Conservation (phyloP, 2,113 vertebrate species). For the Uria lomvia region DNA sequence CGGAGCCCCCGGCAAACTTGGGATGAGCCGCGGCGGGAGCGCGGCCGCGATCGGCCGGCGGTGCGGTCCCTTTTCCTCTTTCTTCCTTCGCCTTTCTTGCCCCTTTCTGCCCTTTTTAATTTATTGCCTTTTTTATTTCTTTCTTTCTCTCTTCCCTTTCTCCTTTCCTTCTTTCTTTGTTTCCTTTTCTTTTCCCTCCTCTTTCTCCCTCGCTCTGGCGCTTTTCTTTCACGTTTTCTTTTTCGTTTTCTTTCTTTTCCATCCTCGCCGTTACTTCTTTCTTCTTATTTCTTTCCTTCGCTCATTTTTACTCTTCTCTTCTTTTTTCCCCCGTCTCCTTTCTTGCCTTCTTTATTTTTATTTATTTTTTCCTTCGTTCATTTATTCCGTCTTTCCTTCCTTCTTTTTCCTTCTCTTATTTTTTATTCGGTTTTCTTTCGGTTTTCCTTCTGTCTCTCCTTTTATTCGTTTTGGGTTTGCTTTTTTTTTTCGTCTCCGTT, state of each 20-base stretch:
- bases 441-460: neutral
- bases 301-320: neutral
- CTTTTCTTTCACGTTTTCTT: neutral
- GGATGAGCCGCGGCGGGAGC: neutral
- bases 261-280: neutral
- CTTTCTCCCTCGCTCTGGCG: neutral
- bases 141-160: neutral
- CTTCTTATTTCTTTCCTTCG: neutral
- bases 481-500: neutral
- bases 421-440: neutral
- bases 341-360: neutral
- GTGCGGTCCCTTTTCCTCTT: neutral
- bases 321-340: accelerated
- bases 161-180: neutral
- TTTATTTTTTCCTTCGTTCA: neutral
- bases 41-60: neutral
- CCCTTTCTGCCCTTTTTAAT: neutral
- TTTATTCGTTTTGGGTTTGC: neutral
- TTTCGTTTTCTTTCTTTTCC: neutral
- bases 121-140: neutral
- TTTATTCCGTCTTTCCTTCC: neutral
- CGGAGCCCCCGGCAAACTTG: neutral
- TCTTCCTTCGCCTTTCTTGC: neutral
- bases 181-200: neutral
- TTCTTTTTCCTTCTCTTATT: neutral